Base-by-base conservation (phyloP, 2,113 vertebrate genomes). In the Salvelinus fontinalis region DNA sequence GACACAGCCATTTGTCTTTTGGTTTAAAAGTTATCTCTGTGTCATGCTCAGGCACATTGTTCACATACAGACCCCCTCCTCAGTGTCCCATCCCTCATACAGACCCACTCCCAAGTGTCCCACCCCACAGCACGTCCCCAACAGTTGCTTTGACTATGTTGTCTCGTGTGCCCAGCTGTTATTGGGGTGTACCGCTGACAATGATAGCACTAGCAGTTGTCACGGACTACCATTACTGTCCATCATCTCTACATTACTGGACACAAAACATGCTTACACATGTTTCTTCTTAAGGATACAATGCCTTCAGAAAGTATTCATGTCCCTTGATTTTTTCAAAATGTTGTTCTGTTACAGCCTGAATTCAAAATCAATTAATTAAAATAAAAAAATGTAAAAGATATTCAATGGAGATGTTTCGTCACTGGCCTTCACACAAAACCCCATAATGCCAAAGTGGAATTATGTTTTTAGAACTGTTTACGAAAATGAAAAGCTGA, bases 81-180 rank as follows among this genome's bases (percentile, higher is more conserved):
- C 84, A 79, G 9, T 44, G 39, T 44, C 39, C 39, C 39, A 44
- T 44, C 39, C 39, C 54, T 20, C 88, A 89, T 87, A 83, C 75
- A 83, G 31, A 75, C 74, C 84, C 86, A 54, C 60, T 24, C 81
- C 79, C 75, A 5, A 18, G 51, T 54, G 51, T 54, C 16, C 16
- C 84, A 80, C 78, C 76, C 83, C 66, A 73, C 65, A 16, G 31
- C 39, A 62, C 76, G 70, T 79, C 83, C 83, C 74, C 22, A 80
- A 83, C 91, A 93, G 89, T 84, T 93, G 91, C 82, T 87, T 81
- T 49, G 16, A 60, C 16, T 60, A 22, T 76, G 78, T 81, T 82
- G 79, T 84, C 80, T 81, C 77, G 66, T 76, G 70, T 75, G 49
- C 75, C 85, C 89, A 89, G 90, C 89, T 91, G 90, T 88, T 87